Conservation (phyloP, 2,113 vertebrate species). For the Psammodynastes pulverulentus region DNA sequence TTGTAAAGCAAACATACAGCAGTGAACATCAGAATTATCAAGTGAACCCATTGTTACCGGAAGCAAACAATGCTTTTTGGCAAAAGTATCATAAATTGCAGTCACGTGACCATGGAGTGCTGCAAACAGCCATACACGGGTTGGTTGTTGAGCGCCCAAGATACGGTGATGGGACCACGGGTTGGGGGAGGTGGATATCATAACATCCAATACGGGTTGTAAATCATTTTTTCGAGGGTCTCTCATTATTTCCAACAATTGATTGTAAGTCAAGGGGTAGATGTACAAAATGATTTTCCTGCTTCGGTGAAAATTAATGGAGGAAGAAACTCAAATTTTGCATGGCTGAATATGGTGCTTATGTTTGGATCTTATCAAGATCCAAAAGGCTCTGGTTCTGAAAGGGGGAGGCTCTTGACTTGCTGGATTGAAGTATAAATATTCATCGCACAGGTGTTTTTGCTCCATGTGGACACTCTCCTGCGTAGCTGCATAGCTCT, state of each 20-base stretch:
- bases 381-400: neutral
- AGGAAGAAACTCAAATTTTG: neutral
- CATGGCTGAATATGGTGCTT: neutral
- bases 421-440: neutral
- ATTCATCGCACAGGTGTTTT: neutral
- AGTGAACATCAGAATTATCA: neutral
- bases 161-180: neutral
- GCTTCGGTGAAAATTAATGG: neutral
- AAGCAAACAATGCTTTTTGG: neutral
- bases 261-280: neutral
- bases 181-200: neutral
- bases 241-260: neutral
- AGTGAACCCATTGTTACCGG: neutral
- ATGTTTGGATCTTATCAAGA: neutral
- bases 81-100: neutral
- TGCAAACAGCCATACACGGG: neutral
- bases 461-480: neutral
- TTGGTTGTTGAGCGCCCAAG: neutral
- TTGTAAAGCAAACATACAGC: neutral
- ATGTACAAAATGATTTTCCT: neutral
- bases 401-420: neutral
- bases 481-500: neutral
- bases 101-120: neutral
- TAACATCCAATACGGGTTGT: neutral
- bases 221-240: neutral